These are phyloP conservation scores for Lepidochrysops patricia DNA, from an alignment of 2,888 invertebrate genomes.

Conservation along the genomic window DNA sequence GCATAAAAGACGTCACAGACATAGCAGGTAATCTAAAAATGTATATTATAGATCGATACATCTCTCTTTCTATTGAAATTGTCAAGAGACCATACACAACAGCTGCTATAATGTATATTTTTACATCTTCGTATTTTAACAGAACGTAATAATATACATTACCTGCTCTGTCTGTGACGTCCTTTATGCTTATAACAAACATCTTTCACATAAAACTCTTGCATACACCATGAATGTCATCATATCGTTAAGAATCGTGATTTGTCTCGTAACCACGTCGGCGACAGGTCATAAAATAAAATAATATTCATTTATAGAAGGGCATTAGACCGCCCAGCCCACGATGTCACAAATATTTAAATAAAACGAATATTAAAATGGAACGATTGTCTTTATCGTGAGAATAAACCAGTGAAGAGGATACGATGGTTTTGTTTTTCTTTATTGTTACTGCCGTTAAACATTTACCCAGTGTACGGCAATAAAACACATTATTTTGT, in stretches of 20 bases:
- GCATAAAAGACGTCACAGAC: too few relatives aligned
- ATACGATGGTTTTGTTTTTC: constrained; percentile 71
- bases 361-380: constrained; percentile 48
- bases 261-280: background rate
- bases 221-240: background rate
- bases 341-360: constrained; percentile 5
- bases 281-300: background rate
- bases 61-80: too few relatives aligned
- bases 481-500: constrained; percentile 73
- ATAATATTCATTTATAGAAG: background rate
- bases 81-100: too few relatives aligned
- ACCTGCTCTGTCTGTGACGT: too few relatives aligned
- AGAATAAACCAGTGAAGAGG: constrained; percentile 50
- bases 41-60: too few relatives aligned
- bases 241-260: background rate
- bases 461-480: constrained; percentile 62
- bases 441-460: constrained; percentile 72
- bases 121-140: too few relatives aligned
- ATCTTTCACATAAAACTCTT: background rate
- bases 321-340: background rate
- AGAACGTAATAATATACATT: too few relatives aligned
- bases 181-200: too few relatives aligned
- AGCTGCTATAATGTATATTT: too few relatives aligned
- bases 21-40: too few relatives aligned
- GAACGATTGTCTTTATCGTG: constrained; percentile 54